A percentile compares a stretch with the other conserved stretches of the same genome.
Conservation (phyloP, 2,888 invertebrate species). For the Lomographa bimaculata region DNA sequence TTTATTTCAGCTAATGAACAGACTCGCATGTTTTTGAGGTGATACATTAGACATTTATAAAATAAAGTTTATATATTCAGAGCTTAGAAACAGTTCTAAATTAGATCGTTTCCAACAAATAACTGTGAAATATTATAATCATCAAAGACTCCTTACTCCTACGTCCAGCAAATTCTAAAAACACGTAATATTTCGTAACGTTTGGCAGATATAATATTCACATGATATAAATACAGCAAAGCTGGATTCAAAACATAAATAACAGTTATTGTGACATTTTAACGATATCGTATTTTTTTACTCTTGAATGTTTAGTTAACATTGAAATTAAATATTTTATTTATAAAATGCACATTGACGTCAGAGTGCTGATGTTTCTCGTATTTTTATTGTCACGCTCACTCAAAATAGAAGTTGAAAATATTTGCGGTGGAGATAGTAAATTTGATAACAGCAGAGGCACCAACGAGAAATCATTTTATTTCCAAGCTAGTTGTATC, state of each 20-base stretch:
- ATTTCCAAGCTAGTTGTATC: too few relatives aligned
- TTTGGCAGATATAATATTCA: constrained; percentile 38
- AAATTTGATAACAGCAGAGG: constrained; percentile 23
- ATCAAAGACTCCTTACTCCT: constrained; percentile 33
- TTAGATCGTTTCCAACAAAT: constrained; percentile 6
- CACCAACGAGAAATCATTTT: constrained; percentile 13
- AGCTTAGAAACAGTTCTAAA: constrained; percentile 1
- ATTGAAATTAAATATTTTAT: constrained; percentile 40
- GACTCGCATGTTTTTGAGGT: too few relatives aligned
- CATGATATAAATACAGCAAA: constrained; percentile 41
- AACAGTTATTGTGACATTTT: constrained; percentile 55
- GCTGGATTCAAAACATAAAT: constrained; percentile 52
- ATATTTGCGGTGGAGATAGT: constrained; percentile 39
- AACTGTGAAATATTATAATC: constrained; percentile 28
- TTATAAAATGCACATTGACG: constrained; percentile 46
- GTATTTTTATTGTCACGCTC: constrained; percentile 41
- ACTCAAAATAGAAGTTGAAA: constrained; percentile 36
- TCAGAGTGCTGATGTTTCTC: constrained; percentile 39
- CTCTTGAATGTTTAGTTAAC: constrained; percentile 37
- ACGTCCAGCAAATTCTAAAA: constrained; percentile 23
- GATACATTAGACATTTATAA: constrained; percentile 1
- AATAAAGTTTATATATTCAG: constrained; percentile 3
- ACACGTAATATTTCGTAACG: constrained; percentile 42
- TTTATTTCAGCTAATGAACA: too few relatives aligned
- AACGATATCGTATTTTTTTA: constrained; percentile 44